A percentile compares a stretch with the other conserved stretches of the same genome.
Conservation (phyloP, 2,888 invertebrate species). For the Yponomeuta cagnagella region DNA sequence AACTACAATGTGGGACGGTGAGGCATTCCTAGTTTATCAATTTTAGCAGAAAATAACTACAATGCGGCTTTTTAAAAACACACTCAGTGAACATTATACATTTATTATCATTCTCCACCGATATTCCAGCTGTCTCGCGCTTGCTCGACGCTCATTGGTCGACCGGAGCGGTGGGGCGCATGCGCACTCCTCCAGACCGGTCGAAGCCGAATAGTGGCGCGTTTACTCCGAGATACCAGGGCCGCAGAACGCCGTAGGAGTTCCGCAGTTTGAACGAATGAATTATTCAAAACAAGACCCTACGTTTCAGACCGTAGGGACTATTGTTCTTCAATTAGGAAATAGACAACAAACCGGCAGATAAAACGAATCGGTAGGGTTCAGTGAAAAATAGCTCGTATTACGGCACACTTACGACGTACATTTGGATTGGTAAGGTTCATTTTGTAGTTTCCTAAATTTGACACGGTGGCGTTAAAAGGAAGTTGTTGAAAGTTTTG, state of each 20-base stretch:
- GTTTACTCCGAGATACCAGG: slow-evolving; percentile 71
- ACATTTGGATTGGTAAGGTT: slow-evolving; percentile 18
- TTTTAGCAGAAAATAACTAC: background rate
- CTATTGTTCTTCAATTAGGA: slow-evolving; percentile 30
- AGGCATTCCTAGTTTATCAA: slow-evolving; percentile 17
- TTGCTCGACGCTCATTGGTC: slow-evolving; percentile 60
- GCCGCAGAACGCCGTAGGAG: slow-evolving; percentile 69
- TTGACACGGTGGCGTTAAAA: slow-evolving; percentile 53
- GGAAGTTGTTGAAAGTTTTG: slow-evolving; percentile 46
- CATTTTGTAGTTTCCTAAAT: slow-evolving; percentile 61
- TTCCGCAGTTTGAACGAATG: slow-evolving; percentile 29
- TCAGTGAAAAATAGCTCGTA: slow-evolving; percentile 4
- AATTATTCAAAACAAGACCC: slow-evolving; percentile 28
- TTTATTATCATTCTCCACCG: background rate
- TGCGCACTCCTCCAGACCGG: slow-evolving; percentile 64
- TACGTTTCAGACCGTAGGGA: slow-evolving; percentile 24
- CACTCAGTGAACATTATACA: background rate
- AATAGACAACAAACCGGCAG: slow-evolving; percentile 52
- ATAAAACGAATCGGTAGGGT: slow-evolving; percentile 32
- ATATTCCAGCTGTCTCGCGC: background rate
- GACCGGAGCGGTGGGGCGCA: slow-evolving; percentile 63
- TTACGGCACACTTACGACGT: background rate
- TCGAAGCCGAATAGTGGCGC: slow-evolving; percentile 73
- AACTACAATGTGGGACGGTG: background rate
- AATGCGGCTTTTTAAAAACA: background rate